These are phyloP conservation scores for Cerastoderma edule DNA, from an alignment of 2,888 invertebrate species.

Conservation along the genomic window DNA sequence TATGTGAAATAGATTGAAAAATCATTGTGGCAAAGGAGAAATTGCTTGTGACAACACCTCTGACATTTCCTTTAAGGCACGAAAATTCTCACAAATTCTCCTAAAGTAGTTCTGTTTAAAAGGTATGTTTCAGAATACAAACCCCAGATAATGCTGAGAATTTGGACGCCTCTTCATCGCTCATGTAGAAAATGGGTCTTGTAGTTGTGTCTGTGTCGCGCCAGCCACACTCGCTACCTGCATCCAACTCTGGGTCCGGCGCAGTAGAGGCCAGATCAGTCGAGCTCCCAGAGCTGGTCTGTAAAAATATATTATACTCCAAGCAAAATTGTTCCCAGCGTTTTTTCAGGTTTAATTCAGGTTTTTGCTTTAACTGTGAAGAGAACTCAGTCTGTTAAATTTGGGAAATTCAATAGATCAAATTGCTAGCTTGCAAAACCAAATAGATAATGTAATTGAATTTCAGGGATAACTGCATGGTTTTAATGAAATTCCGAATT, in stretches of 20 bases:
- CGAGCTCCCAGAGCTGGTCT: conserved; percentile 49
- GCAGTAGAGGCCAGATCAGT: conserved; percentile 25
- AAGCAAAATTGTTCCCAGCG: too few species aligned
- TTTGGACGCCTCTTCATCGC: conserved; percentile 37
- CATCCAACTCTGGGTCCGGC: conserved; percentile 24
- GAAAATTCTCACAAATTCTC: neutral
- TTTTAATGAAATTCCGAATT: neutral
- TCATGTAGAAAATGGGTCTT: conserved; percentile 44
- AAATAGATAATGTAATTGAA: neutral
- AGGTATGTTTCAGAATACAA: neutral
- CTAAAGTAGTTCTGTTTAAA: neutral
- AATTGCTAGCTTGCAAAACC: neutral
- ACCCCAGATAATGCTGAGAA: conserved; percentile 17
- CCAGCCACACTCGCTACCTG: conserved; percentile 46
- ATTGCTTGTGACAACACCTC: neutral
- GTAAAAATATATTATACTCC: too few species aligned
- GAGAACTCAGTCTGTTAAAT: neutral
- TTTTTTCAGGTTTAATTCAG: too few species aligned
- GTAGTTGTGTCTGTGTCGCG: conserved; percentile 16
- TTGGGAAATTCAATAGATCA: neutral
- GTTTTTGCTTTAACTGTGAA: neutral
- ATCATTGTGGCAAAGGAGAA: conserved; percentile 2
- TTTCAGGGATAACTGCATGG: neutral
- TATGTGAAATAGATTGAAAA: neutral
- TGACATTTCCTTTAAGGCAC: neutral